phyloP scores from a whole-genome alignment of 2,888 invertebrate genomes.

The Caradrina kadenii region DNA sequence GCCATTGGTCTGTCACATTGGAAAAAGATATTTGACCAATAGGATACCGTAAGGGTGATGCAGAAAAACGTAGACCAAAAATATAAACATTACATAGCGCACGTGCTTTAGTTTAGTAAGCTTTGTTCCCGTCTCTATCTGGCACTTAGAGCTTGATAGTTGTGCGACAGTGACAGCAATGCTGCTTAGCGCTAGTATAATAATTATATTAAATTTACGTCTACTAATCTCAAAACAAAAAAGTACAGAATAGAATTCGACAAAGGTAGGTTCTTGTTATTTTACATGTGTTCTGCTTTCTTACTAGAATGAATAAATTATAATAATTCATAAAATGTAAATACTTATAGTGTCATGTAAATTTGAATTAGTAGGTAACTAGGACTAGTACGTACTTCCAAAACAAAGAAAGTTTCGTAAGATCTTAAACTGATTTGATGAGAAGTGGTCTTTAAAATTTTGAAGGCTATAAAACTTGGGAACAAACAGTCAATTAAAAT shows the following conservation, averaged over 20 bases:
- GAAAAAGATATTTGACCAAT: too few relatives aligned
- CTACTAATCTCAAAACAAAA: too few relatives aligned
- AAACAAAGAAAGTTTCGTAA: neutral
- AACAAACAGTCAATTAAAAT: constrained; percentile 1
- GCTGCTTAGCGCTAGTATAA: neutral
- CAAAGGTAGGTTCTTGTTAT: too few relatives aligned
- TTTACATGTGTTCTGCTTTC: too few relatives aligned
- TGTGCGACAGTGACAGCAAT: neutral
- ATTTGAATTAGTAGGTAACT: neutral
- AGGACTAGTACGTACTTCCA: neutral
- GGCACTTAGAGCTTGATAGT: neutral
- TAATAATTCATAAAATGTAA: too few relatives aligned
- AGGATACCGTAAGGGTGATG: neutral
- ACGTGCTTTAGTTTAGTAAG: neutral
- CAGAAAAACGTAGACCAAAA: neutral
- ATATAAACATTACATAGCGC: neutral
- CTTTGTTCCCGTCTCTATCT: neutral
- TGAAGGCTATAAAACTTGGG: neutral
- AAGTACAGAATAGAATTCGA: too few relatives aligned
- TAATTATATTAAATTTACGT: too few relatives aligned
- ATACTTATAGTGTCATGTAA: too few relatives aligned
- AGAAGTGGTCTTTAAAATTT: constrained; percentile 4
- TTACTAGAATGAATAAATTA: too few relatives aligned
- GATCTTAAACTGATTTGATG: neutral
- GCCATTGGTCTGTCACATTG: too few relatives aligned